These are phyloP conservation scores for Drosophila triauraria DNA, from an alignment of 1,140 invertebrate genomes.

Conservation along the genomic window DNA sequence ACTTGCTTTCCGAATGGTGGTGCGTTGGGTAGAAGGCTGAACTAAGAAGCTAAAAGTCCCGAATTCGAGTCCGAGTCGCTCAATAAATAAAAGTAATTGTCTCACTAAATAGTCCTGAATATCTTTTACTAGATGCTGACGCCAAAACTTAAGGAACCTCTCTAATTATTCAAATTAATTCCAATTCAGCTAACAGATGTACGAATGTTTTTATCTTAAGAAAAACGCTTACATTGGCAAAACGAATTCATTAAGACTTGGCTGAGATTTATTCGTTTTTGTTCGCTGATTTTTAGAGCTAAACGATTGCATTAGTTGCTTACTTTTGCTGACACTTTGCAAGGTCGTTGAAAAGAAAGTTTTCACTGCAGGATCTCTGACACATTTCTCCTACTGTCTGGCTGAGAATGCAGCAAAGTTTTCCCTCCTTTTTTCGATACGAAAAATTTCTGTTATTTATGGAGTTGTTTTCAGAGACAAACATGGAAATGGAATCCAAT, in stretches of 20 bases:
- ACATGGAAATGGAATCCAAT: conserved; percentile 26
- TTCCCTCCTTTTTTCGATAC: neutral
- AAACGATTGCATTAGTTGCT: conserved; percentile 26
- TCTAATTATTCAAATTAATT: conserved; percentile 14
- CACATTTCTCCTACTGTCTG: conserved; percentile 31
- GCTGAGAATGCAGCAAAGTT: conserved; percentile 35
- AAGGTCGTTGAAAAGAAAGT: conserved; percentile 50
- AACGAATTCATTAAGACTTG: conserved; percentile 12
- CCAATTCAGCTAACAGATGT: neutral
- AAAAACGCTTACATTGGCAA: neutral
- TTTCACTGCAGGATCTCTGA: conserved; percentile 38
- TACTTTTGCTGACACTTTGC: conserved; percentile 29
- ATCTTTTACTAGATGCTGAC: no score
- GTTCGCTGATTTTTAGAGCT: conserved; percentile 2
- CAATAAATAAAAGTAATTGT: no score
- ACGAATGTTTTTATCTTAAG: neutral
- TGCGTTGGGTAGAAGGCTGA: no score
- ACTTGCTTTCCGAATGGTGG: no score
- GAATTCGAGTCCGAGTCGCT: no score
- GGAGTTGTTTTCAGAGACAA: conserved; percentile 62
- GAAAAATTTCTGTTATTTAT: conserved; percentile 64
- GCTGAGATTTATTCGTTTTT: neutral
- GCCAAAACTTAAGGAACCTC: no score
- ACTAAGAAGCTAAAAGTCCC: no score
- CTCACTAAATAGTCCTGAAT: no score